phyloP scores from a whole-genome alignment of 1,140 invertebrate species.

The Tetragnatha versicolor region DNA sequence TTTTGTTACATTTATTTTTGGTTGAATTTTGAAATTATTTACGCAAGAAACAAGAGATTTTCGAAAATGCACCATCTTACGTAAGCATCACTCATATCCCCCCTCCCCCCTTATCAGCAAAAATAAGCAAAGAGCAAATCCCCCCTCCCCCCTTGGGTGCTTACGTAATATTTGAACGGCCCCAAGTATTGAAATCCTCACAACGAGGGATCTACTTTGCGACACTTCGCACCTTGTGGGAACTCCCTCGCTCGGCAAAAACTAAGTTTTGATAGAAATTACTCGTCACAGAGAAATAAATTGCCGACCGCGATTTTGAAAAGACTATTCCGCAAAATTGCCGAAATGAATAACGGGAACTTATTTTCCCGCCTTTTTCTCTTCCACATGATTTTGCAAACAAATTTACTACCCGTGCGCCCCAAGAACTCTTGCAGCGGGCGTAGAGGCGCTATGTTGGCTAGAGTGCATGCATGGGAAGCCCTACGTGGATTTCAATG shows the following conservation, averaged over 20 bases:
- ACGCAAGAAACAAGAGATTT: too few species aligned
- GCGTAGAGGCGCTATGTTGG: not conserved
- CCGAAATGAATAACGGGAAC: slow-evolving; percentile 36
- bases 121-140: not conserved
- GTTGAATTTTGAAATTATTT: too few species aligned
- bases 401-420: not conserved
- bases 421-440: not conserved
- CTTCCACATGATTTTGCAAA: not conserved
- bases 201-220: not conserved
- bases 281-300: slow-evolving; percentile 23
- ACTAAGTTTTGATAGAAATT: not conserved
- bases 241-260: not conserved
- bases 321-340: slow-evolving; percentile 22
- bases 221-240: not conserved
- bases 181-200: not conserved
- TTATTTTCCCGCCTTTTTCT: slow-evolving; percentile 6
- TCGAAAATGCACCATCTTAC: too few species aligned
- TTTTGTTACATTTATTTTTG: too few species aligned
- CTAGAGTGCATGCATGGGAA: not conserved
- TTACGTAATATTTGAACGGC: not conserved
- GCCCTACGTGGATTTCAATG: not conserved
- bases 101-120: too few species aligned
- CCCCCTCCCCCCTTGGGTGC: not conserved
- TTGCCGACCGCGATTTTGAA: slow-evolving; percentile 5
- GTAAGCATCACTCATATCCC: too few species aligned